A percentile compares a stretch with the other conserved stretches of the same genome.
These are phyloP conservation scores for Anniella stebbinsi DNA, from an alignment of 2,797 vertebrate species.

Conservation along the genomic window DNA sequence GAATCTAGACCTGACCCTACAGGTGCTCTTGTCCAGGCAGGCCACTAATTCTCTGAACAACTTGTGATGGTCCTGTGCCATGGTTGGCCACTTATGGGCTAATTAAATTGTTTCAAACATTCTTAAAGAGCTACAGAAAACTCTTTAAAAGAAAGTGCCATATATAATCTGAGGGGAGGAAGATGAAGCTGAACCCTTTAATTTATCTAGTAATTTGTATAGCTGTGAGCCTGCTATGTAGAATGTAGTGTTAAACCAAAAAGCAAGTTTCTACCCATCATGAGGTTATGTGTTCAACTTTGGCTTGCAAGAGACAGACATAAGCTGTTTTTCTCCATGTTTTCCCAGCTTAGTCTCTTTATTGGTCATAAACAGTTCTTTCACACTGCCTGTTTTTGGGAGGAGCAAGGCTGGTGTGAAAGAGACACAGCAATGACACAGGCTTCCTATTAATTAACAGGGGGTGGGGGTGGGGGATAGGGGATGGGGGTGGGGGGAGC, in stretches of 20 bases:
- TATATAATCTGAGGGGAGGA: neutral
- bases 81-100: too few species aligned
- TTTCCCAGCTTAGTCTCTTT: neutral
- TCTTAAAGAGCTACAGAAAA: neutral
- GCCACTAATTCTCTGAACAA: too few species aligned
- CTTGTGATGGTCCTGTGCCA: too few species aligned
- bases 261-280: neutral
- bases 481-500: neutral
- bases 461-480: too few species aligned
- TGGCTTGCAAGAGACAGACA: neutral
- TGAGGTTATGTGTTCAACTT: neutral
- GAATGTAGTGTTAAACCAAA: neutral
- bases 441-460: neutral
- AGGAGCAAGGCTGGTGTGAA: neutral
- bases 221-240: neutral
- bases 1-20: too few species aligned
- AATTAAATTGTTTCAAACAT: too few species aligned
- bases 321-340: neutral
- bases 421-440: neutral
- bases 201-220: neutral
- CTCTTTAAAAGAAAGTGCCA: neutral
- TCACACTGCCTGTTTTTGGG: neutral
- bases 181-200: neutral
- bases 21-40: too few species aligned
- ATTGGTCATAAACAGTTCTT: neutral